Evolutionary conservation across 2,797 vertebrate species (phyloP), one percentile per base, ranked within the genome.

Genomic region (Balearica regulorum): DNA sequence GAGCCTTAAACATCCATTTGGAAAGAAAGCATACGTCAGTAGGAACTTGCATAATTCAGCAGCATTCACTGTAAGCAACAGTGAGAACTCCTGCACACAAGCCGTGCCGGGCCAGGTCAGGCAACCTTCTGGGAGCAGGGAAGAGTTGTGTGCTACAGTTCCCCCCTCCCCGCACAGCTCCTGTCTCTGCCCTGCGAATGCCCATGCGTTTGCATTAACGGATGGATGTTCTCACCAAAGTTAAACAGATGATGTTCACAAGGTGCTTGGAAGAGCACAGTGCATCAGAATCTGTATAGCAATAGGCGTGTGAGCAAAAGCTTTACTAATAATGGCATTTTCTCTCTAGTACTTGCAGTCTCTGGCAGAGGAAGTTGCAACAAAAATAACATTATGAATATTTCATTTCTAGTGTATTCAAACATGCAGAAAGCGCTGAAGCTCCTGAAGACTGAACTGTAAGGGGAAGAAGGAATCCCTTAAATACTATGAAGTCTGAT

Each of bases 351-450:
- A 33, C 33, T 43, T 90, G 46, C 39, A 90, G 64, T 37, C 6
- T 4, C 48, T 65, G 62, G 35, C 44, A 64, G 43, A 78, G 35
- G 71, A 89, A 71, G 54, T 5, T 89, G 57, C 43, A 83, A 57
- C 73, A 94, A 94, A 96, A 94, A 83, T 97, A 96, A 97, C 77
- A 43, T 64, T 64, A 64, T 95, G 11, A 78, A 70, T 96, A 75
- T 96, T 96, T 89, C n/a, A 51, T 90, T 94, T 94, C 89, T 46
- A 98, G 98, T 98, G 93, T 53, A 94, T 6, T 90, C 97, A 96
- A 99, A 99, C 98, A 99, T 99, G 99, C 97, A 98, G 96, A 99
- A 98, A 96, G 99, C 99, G 0, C 97, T 98, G 97, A 99, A 98
- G 94, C 97, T 99, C 68, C 97, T 99, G 94, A 99, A 99, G 98